phyloP scores from a whole-genome alignment of 2,113 vertebrate species.

The Craseonycteris thonglongyai region DNA sequence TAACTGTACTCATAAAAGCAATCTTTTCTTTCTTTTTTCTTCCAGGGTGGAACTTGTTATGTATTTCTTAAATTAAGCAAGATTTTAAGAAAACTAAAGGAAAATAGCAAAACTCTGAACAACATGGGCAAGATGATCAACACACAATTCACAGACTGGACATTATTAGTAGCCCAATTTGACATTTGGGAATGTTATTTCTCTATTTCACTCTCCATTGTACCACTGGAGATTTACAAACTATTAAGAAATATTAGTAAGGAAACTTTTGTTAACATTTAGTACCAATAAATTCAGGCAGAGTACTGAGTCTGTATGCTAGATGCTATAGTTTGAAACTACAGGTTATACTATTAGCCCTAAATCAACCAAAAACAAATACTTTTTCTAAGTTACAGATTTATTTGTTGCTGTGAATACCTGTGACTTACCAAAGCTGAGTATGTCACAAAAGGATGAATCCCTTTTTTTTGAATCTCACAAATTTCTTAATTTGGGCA shows the following conservation, averaged over 20 bases:
- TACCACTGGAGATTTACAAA: conserved; percentile 31
- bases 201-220: neutral
- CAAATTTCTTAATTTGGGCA: neutral
- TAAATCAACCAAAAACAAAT: neutral
- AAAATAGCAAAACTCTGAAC: neutral
- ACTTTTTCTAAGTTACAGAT: neutral
- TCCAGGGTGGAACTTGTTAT: neutral
- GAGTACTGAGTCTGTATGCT: neutral
- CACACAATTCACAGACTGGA: neutral
- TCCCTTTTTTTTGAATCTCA: neutral
- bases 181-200: conserved; percentile 40
- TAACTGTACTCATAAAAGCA: conserved; percentile 1
- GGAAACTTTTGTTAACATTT: neutral
- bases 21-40: neutral
- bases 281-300: neutral
- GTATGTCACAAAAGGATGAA: neutral
- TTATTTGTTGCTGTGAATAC: neutral
- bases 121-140: neutral
- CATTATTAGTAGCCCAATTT: neutral
- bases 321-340: neutral
- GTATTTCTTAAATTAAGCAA: conserved; percentile 36
- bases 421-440: neutral
- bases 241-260: conserved; percentile 32
- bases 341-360: neutral
- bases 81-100: conserved; percentile 8